Conservation (phyloP, 2,113 vertebrate species). For the Ophiodon elongatus region DNA sequence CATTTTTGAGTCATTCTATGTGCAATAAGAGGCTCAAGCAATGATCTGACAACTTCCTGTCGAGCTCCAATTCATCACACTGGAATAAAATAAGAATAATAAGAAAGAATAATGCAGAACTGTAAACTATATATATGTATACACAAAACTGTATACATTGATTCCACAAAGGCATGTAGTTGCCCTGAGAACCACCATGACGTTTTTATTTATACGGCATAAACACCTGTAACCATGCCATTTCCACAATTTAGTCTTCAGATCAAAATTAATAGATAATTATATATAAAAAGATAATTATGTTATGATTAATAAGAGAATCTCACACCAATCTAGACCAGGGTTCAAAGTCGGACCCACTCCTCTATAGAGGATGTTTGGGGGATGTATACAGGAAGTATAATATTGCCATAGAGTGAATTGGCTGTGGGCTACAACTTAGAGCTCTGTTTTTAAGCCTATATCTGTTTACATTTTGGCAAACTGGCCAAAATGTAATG, state of each 20-base stretch:
- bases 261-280: neutral
- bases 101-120: neutral
- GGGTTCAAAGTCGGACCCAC: neutral
- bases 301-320: neutral
- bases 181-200: neutral
- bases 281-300: neutral
- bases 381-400: neutral
- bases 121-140: neutral
- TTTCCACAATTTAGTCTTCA: neutral
- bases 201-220: neutral
- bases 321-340: neutral
- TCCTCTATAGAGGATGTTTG: neutral
- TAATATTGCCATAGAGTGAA: neutral
- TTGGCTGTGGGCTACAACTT: neutral
- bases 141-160: no score
- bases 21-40: slow-evolving; percentile 13
- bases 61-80: slow-evolving; percentile 7
- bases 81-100: neutral
- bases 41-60: slow-evolving; percentile 29
- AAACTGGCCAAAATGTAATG: no score
- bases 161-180: neutral
- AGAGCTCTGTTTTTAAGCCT: neutral
- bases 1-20: slow-evolving; percentile 25
- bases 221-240: neutral
- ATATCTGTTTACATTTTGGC: neutral